Conservation (phyloP, 2,888 invertebrate genomes). For the Nowickia ferox region DNA sequence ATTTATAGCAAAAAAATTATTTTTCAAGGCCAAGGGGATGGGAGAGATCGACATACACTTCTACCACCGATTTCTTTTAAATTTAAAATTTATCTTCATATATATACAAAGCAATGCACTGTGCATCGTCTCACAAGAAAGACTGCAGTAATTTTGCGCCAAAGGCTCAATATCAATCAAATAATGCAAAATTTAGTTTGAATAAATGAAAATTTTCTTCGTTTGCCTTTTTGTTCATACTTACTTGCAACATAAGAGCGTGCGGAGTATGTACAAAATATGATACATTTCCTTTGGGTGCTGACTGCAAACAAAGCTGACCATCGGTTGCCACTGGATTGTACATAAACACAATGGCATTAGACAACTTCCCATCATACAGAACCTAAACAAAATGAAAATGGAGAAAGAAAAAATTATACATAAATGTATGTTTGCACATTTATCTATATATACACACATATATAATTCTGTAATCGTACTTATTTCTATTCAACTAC, state of each 20-base stretch:
- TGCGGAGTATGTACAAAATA: conserved; percentile 99
- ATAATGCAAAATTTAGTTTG: neutral
- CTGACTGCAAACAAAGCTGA: conserved; percentile 98
- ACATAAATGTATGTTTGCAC: neutral
- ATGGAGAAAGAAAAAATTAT: conserved; percentile 2
- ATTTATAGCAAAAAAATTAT: too few species aligned
- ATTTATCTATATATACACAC: neutral
- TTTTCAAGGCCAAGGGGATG: too few species aligned
- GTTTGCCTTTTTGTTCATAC: conserved; percentile 69
- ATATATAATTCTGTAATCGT: neutral
- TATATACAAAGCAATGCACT: too few species aligned
- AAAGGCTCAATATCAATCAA: neutral
- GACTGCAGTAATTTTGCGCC: neutral
- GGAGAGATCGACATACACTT: too few species aligned
- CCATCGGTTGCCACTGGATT: conserved; percentile 99
- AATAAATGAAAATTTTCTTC: conserved; percentile 1
- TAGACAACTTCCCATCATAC: conserved; percentile 98
- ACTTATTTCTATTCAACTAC: neutral
- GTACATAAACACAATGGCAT: conserved; percentile 99
- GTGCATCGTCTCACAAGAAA: neutral
- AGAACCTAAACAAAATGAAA: conserved; percentile 88
- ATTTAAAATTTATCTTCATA: too few species aligned
- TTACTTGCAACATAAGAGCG: conserved; percentile 98
- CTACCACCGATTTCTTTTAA: too few species aligned
- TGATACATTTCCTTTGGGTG: conserved; percentile 98